Evolutionary conservation across 92 coral and sea anemone species (phyloP).

Genomic region (Galaxea fascicularis): DNA sequence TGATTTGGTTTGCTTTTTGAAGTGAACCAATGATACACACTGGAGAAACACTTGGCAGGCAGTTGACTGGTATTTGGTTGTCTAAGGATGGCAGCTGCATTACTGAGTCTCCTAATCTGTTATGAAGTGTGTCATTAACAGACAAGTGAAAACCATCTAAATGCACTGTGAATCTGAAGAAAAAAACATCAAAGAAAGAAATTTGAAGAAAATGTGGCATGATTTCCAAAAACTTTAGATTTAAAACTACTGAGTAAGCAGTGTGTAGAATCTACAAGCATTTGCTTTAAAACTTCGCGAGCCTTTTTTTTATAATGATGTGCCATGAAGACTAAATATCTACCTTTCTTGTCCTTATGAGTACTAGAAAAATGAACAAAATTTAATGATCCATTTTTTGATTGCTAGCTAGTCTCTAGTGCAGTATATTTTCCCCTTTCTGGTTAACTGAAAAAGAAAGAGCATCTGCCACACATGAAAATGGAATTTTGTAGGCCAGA

Average conservation of each 20-base stretch:
- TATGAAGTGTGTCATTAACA: constrained; percentile 35
- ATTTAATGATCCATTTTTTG: too few species aligned
- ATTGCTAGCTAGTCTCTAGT: too few species aligned
- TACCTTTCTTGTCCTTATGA: too few species aligned
- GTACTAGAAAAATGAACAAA: too few species aligned
- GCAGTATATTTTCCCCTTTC: too few species aligned
- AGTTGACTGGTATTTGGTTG: constrained; percentile 29
- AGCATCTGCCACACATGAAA: too few species aligned
- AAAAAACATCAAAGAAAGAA: not conserved
- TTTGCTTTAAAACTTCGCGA: too few species aligned
- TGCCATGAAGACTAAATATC: too few species aligned
- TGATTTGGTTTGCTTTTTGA: constrained; percentile 42
- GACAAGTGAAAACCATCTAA: constrained; percentile 73
- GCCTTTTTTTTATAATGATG: too few species aligned
- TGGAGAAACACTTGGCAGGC: constrained; percentile 66
- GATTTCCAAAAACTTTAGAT: not conserved
- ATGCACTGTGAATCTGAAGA: constrained; percentile 57
- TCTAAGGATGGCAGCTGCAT: constrained; percentile 18
- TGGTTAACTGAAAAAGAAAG: too few species aligned
- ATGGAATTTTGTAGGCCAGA: too few species aligned
- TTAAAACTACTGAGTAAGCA: not conserved
- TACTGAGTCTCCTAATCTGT: constrained; percentile 54
- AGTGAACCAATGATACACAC: constrained; percentile 56
- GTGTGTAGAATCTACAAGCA: not conserved
- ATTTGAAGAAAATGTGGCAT: not conserved